These are phyloP conservation scores for Nymphalis io DNA, from an alignment of 1,140 invertebrate species.

Conservation along the genomic window DNA sequence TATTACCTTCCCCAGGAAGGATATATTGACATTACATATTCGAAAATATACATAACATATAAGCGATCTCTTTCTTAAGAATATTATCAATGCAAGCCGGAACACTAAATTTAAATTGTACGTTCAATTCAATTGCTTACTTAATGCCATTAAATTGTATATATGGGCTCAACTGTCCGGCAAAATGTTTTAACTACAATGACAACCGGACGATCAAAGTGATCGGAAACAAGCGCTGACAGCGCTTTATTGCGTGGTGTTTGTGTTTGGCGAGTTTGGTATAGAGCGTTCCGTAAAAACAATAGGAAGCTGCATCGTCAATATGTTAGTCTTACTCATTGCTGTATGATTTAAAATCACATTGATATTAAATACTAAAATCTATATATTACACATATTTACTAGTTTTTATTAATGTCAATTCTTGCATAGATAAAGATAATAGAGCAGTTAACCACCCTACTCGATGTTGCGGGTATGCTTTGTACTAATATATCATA, in stretches of 20 bases:
- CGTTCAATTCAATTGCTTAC: slow-evolving; percentile 3
- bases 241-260: slow-evolving; percentile 57
- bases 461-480: too few relatives aligned
- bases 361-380: too few relatives aligned
- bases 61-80: neutral
- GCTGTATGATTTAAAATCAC: too few relatives aligned
- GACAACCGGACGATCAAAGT: slow-evolving; percentile 62
- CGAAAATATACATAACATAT: neutral
- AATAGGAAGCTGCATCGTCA: neutral
- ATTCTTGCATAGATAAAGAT: too few relatives aligned
- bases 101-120: slow-evolving; percentile 6
- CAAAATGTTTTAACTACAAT: slow-evolving; percentile 32
- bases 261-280: slow-evolving; percentile 28
- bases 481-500: too few relatives aligned
- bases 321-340: neutral
- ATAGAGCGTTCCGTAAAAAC: slow-evolving; percentile 37
- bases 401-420: too few relatives aligned
- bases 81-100: neutral
- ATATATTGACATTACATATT: too few relatives aligned
- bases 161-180: neutral
- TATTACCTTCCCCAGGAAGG: too few relatives aligned
- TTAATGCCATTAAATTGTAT: slow-evolving; percentile 14
- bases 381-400: too few relatives aligned
- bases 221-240: slow-evolving; percentile 59
- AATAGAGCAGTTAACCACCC: too few relatives aligned